Percentiles rank a stretch among this genome's conserved stretches.
These are phyloP conservation scores for Zygogramma bicolorata DNA, from an alignment of 2,888 invertebrate species.

Conservation along the genomic window DNA sequence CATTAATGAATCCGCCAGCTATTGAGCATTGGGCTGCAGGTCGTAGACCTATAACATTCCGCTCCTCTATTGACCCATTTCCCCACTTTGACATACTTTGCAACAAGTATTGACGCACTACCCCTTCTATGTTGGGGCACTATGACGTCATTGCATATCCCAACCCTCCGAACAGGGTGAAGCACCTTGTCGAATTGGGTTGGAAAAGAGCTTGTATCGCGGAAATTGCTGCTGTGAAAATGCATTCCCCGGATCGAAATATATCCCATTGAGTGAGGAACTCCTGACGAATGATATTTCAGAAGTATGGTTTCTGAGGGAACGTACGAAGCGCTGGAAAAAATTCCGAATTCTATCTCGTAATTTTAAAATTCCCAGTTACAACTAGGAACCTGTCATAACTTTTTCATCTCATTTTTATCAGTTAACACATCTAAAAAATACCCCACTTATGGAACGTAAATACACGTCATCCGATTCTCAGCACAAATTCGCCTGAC, in stretches of 20 bases:
- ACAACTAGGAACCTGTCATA: no score
- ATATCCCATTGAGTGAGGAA: background rate
- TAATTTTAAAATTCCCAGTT: no score
- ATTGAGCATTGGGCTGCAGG: slow-evolving; percentile 48
- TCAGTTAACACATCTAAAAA: no score
- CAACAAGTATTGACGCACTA: slow-evolving; percentile 68
- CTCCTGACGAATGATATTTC: background rate
- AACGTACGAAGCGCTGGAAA: no score
- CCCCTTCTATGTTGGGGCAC: slow-evolving; percentile 56
- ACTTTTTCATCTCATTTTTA: no score
- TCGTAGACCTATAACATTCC: slow-evolving; percentile 58
- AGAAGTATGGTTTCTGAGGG: no score
- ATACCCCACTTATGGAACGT: no score
- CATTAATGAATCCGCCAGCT: slow-evolving; percentile 44
- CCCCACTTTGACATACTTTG: slow-evolving; percentile 67
- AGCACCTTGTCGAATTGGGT: slow-evolving; percentile 30
- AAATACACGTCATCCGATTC: no score
- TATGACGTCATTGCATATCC: slow-evolving; percentile 65
- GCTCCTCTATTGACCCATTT: slow-evolving; percentile 63
- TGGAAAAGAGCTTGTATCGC: slow-evolving; percentile 3
- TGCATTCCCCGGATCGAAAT: background rate
- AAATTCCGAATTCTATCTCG: no score
- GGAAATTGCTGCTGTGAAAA: background rate
- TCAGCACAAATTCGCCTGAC: no score
- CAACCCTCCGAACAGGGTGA: slow-evolving; percentile 29